Evolutionary conservation across 2,113 vertebrate genomes (phyloP).

Genomic region (Centropristis striata): DNA sequence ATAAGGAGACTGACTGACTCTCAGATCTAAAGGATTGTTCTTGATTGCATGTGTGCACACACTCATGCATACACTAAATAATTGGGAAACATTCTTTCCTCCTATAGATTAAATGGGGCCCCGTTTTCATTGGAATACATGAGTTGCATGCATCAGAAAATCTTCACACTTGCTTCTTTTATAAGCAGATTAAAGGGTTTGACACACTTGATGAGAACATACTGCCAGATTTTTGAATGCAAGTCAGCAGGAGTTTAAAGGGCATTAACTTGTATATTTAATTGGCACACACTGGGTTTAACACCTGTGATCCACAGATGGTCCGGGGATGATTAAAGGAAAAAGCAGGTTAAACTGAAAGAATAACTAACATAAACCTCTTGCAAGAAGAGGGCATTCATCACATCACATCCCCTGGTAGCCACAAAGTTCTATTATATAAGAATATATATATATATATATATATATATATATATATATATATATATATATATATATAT

Average conservation of each 20-base stretch:
- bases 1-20: not conserved
- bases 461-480: too few relatives aligned
- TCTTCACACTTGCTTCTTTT: not conserved
- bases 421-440: too few relatives aligned
- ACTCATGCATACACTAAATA: not conserved
- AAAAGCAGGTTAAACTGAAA: not conserved
- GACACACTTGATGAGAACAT: not conserved
- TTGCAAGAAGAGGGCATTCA: too few relatives aligned
- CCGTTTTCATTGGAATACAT: not conserved
- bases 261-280: too few relatives aligned
- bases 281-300: too few relatives aligned
- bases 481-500: too few relatives aligned
- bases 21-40: not conserved
- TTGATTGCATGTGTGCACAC: not conserved
- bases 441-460: too few relatives aligned
- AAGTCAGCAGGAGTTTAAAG: too few relatives aligned
- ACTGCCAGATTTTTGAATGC: not conserved
- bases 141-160: not conserved
- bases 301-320: too few relatives aligned
- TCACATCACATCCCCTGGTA: too few relatives aligned
- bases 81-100: not conserved
- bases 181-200: not conserved
- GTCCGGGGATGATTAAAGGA: not conserved
- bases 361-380: not conserved
- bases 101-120: not conserved